These are phyloP conservation scores for Teinopalpus imperialis DNA, from an alignment of 2,888 invertebrate species.

Conservation along the genomic window DNA sequence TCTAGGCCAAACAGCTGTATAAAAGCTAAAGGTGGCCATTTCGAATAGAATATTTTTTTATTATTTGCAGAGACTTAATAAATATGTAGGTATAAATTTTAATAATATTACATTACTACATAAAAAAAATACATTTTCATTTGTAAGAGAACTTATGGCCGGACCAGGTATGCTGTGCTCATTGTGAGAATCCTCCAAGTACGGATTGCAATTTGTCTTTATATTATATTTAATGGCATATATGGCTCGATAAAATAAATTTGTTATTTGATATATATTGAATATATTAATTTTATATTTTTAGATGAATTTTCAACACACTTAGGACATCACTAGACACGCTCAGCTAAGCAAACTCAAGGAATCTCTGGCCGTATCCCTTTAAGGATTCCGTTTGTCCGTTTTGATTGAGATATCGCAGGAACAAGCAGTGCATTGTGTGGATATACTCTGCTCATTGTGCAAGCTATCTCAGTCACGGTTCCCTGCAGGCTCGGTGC, in stretches of 20 bases:
- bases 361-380: constrained; percentile 23
- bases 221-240: constrained; percentile 7
- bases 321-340: constrained; percentile 13
- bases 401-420: constrained; percentile 31
- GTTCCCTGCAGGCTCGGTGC: constrained; percentile 15
- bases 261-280: too few species aligned
- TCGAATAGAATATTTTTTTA: too few species aligned
- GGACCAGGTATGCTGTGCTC: constrained; percentile 6
- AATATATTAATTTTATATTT: too few species aligned
- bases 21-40: too few species aligned
- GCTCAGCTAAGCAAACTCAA: constrained; percentile 32
- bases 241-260: too few species aligned
- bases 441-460: constrained; percentile 14
- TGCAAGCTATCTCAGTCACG: constrained; percentile 20
- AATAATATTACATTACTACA: too few species aligned
- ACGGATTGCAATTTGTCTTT: constrained; percentile 7
- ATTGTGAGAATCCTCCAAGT: constrained; percentile 17
- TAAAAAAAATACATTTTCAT: too few species aligned
- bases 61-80: too few species aligned
- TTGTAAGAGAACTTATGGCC: too few species aligned
- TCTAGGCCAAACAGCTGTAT: too few species aligned
- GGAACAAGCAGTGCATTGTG: constrained; percentile 30
- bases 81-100: too few species aligned
- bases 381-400: constrained; percentile 15
- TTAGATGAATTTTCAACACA: background rate